Percentiles rank a stretch among this genome's conserved stretches.
Conservation (phyloP, 2,797 vertebrate species). For the Tauraco hartlaubi region DNA sequence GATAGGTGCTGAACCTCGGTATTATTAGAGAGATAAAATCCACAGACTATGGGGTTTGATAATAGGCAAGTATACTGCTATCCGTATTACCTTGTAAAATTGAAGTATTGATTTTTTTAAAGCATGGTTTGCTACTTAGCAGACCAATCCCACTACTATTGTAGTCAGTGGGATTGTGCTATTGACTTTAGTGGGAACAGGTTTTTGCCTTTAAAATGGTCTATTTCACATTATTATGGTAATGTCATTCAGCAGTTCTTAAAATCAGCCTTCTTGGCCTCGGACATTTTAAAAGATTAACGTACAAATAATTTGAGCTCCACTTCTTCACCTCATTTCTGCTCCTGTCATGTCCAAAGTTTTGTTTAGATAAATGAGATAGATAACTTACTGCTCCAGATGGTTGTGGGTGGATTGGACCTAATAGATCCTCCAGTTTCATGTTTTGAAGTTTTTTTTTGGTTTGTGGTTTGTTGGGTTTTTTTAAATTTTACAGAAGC, state of each 20-base stretch:
- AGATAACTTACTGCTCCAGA: slow-evolving; percentile 54
- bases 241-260: slow-evolving; percentile 17
- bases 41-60: not conserved
- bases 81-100: slow-evolving; percentile 51
- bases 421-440: slow-evolving; percentile 55
- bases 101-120: slow-evolving; percentile 66
- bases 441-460: not conserved
- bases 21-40: slow-evolving; percentile 31
- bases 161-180: slow-evolving; percentile 44
- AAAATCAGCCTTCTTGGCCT: slow-evolving; percentile 26
- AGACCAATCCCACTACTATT: slow-evolving; percentile 11
- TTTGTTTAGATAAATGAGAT: slow-evolving; percentile 27
- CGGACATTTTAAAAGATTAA: slow-evolving; percentile 35
- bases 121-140: slow-evolving; percentile 61
- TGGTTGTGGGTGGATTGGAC: slow-evolving; percentile 57
- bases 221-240: slow-evolving; percentile 44
- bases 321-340: slow-evolving; percentile 49
- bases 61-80: slow-evolving; percentile 36
- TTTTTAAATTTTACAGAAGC: slow-evolving; percentile 43
- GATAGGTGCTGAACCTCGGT: slow-evolving; percentile 12
- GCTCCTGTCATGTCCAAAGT: slow-evolving; percentile 34
- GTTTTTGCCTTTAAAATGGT: slow-evolving; percentile 33
- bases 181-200: not conserved
- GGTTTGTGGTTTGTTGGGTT: not conserved
- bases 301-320: not conserved